Evolutionary conservation across 2,113 vertebrate species (phyloP).

Genomic region (human (Homo sapiens)): DNA sequence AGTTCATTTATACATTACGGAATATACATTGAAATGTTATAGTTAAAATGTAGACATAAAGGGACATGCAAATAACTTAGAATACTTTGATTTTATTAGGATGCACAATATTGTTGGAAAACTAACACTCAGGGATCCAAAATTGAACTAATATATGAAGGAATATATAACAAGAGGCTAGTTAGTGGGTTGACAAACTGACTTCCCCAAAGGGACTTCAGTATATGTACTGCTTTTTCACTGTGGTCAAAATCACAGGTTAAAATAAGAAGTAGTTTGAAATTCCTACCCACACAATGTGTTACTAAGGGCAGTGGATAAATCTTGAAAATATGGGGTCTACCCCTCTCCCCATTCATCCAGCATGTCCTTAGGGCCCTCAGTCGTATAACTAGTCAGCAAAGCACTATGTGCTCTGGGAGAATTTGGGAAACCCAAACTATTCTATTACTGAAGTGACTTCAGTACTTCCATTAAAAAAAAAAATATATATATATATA

Average conservation of each 20-base stretch:
- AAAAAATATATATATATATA: too few species aligned
- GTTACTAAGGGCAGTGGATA: neutral
- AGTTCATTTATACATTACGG: neutral
- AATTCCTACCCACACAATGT: neutral
- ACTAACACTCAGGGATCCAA: neutral
- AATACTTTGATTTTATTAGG: slow-evolving; percentile 37
- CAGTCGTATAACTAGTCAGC: neutral
- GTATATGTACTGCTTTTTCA: neutral
- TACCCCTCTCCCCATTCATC: neutral
- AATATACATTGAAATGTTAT: slow-evolving; percentile 6
- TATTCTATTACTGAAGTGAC: neutral
- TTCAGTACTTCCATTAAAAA: neutral
- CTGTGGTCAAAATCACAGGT: neutral
- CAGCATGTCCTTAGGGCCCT: neutral
- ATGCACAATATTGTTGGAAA: neutral
- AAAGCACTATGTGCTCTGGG: neutral
- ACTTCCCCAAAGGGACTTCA: neutral
- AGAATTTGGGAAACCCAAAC: neutral
- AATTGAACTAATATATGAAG: neutral
- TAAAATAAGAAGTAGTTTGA: slow-evolving; percentile 6
- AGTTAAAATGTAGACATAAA: neutral
- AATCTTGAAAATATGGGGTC: neutral
- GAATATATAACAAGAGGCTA: neutral
- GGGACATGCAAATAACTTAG: neutral
- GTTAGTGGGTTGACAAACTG: neutral